Conservation (phyloP, 2,113 vertebrate species). For the Phasianus colchicus region DNA sequence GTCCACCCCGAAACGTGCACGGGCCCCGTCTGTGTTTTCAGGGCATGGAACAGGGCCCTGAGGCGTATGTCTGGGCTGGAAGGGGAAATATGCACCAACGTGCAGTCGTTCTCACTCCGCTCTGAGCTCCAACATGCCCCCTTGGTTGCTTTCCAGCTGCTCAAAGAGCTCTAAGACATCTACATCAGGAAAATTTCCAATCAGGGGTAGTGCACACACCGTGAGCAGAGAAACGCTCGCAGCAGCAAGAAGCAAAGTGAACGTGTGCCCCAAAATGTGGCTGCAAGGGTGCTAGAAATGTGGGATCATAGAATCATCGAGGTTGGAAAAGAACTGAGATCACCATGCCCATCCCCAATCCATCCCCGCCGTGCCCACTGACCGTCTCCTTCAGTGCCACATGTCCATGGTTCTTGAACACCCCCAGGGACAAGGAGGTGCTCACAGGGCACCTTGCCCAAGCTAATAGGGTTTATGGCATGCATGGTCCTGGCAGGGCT, state of each 20-base stretch:
- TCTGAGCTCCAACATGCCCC: background rate
- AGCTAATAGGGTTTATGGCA: background rate
- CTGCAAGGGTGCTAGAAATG: background rate
- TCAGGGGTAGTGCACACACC: rapidly evolving
- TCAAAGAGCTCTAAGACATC: rapidly evolving
- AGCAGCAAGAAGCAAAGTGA: background rate
- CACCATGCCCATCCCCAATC: too few relatives aligned
- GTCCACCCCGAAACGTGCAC: background rate
- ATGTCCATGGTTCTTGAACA: too few relatives aligned
- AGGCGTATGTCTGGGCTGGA: background rate
- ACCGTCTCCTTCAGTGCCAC: too few relatives aligned
- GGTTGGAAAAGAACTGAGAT: too few relatives aligned
- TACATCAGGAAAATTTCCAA: background rate
- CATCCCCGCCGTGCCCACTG: too few relatives aligned
- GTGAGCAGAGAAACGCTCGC: rapidly evolving
- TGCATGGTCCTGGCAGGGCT: background rate
- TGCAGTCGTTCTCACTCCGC: rapidly evolving
- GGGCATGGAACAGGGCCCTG: background rate
- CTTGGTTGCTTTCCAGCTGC: background rate
- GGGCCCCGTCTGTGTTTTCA: background rate
- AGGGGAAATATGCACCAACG: rapidly evolving
- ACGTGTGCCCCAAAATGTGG: rapidly evolving
- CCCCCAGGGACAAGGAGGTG: too few relatives aligned
- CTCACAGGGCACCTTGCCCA: background rate
- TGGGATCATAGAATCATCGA: too few relatives aligned